Base-by-base conservation (phyloP, 2,888 invertebrate genomes). In the Megastigmus dorsalis region DNA sequence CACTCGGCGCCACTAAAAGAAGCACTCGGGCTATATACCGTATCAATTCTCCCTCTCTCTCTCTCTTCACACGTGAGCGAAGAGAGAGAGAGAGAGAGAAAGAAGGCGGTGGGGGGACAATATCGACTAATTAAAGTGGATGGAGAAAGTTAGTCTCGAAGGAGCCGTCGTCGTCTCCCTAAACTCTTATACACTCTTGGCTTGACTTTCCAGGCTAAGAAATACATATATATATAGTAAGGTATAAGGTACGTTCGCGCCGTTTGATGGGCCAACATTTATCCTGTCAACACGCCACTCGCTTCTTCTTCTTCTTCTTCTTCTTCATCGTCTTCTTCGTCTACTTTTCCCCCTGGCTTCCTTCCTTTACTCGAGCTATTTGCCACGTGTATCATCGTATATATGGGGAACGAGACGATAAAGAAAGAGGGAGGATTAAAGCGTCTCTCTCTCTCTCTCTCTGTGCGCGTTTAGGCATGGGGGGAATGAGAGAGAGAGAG, bases 271-370 rank as follows among this genome's bases (percentile, higher is more conserved):
- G 41, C 62, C 38, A 41, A 20, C 50, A 43, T 70, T 75, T 70
- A 75, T 69, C 66, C 70, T 66, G 75, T 70, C 75, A 66, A 66
- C 70, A 75, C 45, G 54, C 68, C 54, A 66, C 60, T 70, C 60
- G 13, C n/a, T n/a, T n/a, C n/a, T 6, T 23, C 45, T 48, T 26
- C 36, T 43, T 50, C 23, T 45, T 13, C 41, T 13, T 13, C 9
- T 15, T 18, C 15, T 15, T 20, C 3, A 1, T 45, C 45, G 9
- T 6, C 45, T 18, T 4, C 18, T 45, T 9, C 5, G 45, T 13
- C 41, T 5, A 13, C 41, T n/a, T 5, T 5, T 13, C 41, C 10
- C n/a, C 10, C 13, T 41, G 9, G 20, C 30, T 33, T 33, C 10
- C 33, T 15, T 6, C 23, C 36, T 18, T 2, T 9, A 38, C 9